A percentile compares a stretch with the other conserved stretches of the same genome.
phyloP scores from a whole-genome alignment of 2,888 invertebrate genomes.

The Drosophila gaucha region DNA sequence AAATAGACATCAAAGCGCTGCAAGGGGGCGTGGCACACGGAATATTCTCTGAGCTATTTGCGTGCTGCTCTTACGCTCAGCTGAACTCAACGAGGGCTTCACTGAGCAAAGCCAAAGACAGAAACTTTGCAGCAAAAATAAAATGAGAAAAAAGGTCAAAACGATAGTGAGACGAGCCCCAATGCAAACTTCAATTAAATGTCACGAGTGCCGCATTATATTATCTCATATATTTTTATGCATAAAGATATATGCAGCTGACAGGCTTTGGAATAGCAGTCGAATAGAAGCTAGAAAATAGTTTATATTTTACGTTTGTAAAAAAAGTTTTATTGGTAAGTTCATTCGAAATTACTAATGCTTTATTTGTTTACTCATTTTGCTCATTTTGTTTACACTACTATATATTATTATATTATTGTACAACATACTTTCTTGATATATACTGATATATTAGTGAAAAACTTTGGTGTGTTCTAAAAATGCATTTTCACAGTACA shows the following conservation, averaged over 20 bases:
- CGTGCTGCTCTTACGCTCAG: slow-evolving; percentile 66
- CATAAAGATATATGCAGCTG: not conserved
- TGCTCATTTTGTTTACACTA: no score
- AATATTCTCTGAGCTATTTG: slow-evolving; percentile 62
- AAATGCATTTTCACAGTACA: no score
- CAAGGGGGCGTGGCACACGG: slow-evolving; percentile 33
- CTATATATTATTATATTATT: no score
- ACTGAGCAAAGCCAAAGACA: slow-evolving; percentile 55
- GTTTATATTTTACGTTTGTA: no score
- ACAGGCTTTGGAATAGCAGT: not conserved
- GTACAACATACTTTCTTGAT: no score
- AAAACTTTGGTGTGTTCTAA: no score
- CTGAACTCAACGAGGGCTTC: slow-evolving; percentile 59
- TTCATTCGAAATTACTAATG: no score
- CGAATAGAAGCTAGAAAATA: not conserved
- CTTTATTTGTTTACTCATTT: no score
- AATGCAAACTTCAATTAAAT: slow-evolving; percentile 47
- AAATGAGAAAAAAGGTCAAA: slow-evolving; percentile 28
- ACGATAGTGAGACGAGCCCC: slow-evolving; percentile 59
- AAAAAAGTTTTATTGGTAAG: no score
- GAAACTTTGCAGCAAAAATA: not conserved
- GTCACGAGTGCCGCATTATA: slow-evolving; percentile 7
- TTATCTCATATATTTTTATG: no score
- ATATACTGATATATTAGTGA: no score
- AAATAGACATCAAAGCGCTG: slow-evolving; percentile 72